Evolutionary conservation across 2,888 invertebrate genomes (phyloP), one percentile per base, ranked within the genome.

Genomic region (Synanthedon myopaeformis): DNA sequence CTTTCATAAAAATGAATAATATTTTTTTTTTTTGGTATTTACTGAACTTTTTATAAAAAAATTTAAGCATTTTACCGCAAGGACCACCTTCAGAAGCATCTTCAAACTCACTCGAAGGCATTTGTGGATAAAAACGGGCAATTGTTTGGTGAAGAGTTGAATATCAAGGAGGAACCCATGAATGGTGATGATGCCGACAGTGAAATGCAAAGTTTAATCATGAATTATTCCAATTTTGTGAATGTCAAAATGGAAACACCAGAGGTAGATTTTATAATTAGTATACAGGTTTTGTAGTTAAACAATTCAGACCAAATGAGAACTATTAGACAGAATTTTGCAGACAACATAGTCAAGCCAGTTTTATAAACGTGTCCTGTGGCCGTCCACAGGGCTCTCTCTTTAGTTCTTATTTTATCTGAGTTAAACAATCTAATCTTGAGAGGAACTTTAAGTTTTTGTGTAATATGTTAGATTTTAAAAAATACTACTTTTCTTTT

Each of bases 51-150:
- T 35, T 35, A 59, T 35, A 35, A 35, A 35, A 6, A 35, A 35
- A 35, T 35, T 62, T 69, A 72, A 88, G 93, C 91, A 0, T 93
- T 93, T 70, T 92, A 93, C 70, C 89, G 94, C 41, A 94, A 94
- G 68, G 94, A 94, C 70, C 94, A 94, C 68, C 80, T 95, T 35
- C 88, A 93, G 65, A 95, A 94, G 69, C 94, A 94, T 68, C 89
- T 93, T 1, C 90, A 93, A 59, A 93, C 92, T 0, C 94, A 94
- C 73, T 88, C 91, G 56, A 91, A 93, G 6, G 58, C 72, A 52
- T 73, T 78, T 48, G 42, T 72, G 54, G 76, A 76, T 12, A 67
- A 76, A 50, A 70, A 69, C 56, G 56, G 70, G 17, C 42, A n/a
- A 49, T 58, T 69, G 10, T 56, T 69, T 6, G 77, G 77, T 10